A percentile compares a stretch with the other conserved stretches of the same genome.
These are phyloP conservation scores for Noctua fimbriata DNA, from an alignment of 2,888 invertebrate species.

Conservation along the genomic window DNA sequence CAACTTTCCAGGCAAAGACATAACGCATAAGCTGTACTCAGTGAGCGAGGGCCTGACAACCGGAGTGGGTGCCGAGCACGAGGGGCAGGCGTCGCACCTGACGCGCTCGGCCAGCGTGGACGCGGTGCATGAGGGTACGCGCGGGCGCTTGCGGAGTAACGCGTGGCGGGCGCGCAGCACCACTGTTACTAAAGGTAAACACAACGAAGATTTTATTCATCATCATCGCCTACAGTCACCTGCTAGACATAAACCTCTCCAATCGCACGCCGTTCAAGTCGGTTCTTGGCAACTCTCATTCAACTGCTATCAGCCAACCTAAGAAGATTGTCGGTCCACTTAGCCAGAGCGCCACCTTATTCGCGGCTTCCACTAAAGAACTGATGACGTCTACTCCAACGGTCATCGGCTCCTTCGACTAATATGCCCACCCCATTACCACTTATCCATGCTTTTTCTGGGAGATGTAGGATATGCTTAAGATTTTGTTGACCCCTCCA, in stretches of 20 bases:
- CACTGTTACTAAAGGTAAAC: slow-evolving; percentile 79
- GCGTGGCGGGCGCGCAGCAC: slow-evolving; percentile 90
- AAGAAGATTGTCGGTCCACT: background rate
- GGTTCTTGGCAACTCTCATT: background rate
- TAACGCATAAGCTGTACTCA: slow-evolving; percentile 95
- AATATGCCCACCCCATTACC: background rate
- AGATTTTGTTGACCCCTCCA: background rate
- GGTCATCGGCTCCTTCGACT: background rate
- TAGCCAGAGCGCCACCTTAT: background rate
- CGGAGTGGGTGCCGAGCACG: slow-evolving; percentile 84
- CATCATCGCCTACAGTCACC: background rate
- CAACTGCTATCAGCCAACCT: background rate
- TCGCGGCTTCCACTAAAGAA: background rate
- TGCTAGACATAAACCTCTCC: background rate
- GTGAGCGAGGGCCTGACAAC: slow-evolving; percentile 93
- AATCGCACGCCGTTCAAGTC: background rate
- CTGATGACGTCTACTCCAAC: background rate
- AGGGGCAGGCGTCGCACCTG: slow-evolving; percentile 86
- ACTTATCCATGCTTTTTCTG: background rate
- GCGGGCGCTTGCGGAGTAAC: slow-evolving; percentile 93
- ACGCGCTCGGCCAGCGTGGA: slow-evolving; percentile 94
- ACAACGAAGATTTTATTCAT: background rate
- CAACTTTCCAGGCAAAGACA: slow-evolving; percentile 92
- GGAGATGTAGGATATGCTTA: background rate
- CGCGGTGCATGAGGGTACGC: slow-evolving; percentile 94